Percentiles rank a stretch among this genome's conserved stretches.
phyloP scores from a whole-genome alignment of 2,888 invertebrate genomes.

The Ophion ventricosus region DNA sequence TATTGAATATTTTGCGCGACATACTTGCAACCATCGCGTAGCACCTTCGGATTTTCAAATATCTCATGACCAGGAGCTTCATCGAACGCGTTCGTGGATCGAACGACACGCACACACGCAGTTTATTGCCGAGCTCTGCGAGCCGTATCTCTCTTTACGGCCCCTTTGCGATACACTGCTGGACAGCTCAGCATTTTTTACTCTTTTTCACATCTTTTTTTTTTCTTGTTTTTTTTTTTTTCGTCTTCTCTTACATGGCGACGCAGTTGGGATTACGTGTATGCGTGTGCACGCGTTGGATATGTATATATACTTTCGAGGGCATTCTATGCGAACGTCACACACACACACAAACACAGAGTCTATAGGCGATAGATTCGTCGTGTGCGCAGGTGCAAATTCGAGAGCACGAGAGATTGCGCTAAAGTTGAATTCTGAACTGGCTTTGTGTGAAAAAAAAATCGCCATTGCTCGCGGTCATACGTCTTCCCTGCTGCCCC shows the following conservation, averaged over 20 bases:
- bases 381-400: slow-evolving; percentile 46
- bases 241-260: not conserved
- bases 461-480: slow-evolving; percentile 15
- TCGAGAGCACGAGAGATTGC: slow-evolving; percentile 24
- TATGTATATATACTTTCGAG: slow-evolving; percentile 15
- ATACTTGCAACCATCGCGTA: slow-evolving; percentile 37
- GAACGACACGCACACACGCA: not conserved
- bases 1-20: slow-evolving; percentile 32
- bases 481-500: not conserved
- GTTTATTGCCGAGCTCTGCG: slow-evolving; percentile 3
- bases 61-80: slow-evolving; percentile 18
- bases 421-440: slow-evolving; percentile 51
- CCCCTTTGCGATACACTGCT: slow-evolving; percentile 29
- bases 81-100: slow-evolving; percentile 13
- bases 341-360: not conserved
- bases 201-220: slow-evolving; percentile 17
- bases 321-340: slow-evolving; percentile 32
- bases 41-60: slow-evolving; percentile 20
- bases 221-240: slow-evolving; percentile 19
- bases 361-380: not conserved
- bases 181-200: slow-evolving; percentile 20
- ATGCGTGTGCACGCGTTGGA: slow-evolving; percentile 6
- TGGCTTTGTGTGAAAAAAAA: slow-evolving; percentile 47
- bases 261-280: slow-evolving; percentile 8
- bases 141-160: slow-evolving; percentile 14